phyloP scores from a whole-genome alignment of 2,888 invertebrate genomes.

The Spodoptera littoralis region DNA sequence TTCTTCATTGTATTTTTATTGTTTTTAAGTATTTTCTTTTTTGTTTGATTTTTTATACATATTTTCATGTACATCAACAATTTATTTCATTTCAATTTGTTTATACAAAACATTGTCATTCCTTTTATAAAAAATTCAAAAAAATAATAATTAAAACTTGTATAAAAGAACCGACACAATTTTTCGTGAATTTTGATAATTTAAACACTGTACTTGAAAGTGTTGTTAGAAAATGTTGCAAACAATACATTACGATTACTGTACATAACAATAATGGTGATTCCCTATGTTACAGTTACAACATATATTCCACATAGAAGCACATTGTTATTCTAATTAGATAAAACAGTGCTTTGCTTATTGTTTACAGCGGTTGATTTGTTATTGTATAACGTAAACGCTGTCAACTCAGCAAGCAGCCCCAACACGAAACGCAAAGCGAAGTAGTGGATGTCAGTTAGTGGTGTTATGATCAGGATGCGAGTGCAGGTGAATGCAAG shows the following conservation, averaged over 20 bases:
- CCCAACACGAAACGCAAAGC: constrained; percentile 23
- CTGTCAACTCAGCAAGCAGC: constrained; percentile 27
- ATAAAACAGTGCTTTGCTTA: constrained; percentile 4
- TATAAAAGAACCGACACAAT: constrained; percentile 28
- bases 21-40: constrained; percentile 1
- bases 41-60: constrained; percentile 3
- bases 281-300: constrained; percentile 7
- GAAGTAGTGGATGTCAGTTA: constrained; percentile 24
- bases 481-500: constrained; percentile 62
- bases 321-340: constrained; percentile 10
- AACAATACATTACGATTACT: constrained; percentile 1
- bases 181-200: constrained; percentile 21
- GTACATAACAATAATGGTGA: constrained; percentile 14
- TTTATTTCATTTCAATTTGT: constrained; percentile 12
- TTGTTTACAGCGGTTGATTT: constrained; percentile 12
- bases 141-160: not conserved
- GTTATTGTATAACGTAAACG: constrained; percentile 16
- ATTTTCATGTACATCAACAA: constrained; percentile 23
- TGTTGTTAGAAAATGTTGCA: constrained; percentile 8
- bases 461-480: constrained; percentile 40
- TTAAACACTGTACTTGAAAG: constrained; percentile 6
- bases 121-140: constrained; percentile 2
- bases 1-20: constrained; percentile 7
- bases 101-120: constrained; percentile 7
- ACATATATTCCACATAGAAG: constrained; percentile 24